Evolutionary conservation across 2,888 invertebrate genomes (phyloP).

Genomic region (Drosophila emarginata): DNA sequence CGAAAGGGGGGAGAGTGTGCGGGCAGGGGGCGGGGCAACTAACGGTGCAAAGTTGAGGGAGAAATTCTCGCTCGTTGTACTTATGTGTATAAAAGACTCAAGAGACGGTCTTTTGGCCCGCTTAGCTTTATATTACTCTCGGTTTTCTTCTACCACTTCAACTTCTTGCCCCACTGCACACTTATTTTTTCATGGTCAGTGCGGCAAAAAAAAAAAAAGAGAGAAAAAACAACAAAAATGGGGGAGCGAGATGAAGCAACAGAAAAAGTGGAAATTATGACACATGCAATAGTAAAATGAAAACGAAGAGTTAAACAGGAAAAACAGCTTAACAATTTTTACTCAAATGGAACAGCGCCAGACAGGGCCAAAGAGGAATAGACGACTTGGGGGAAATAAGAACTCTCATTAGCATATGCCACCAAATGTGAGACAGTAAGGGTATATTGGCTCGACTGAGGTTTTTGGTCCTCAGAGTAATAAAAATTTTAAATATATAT

Average conservation of each 20-base stretch:
- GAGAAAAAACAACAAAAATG: slow-evolving; percentile 2
- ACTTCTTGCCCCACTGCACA: slow-evolving; percentile 30
- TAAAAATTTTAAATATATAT: too few relatives aligned
- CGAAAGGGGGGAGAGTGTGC: slow-evolving; percentile 3
- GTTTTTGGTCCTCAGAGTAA: slow-evolving; percentile 31
- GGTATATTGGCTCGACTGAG: slow-evolving; percentile 47
- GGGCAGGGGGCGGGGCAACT: neutral
- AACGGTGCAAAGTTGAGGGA: neutral
- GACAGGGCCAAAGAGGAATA: neutral
- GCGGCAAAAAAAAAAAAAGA: slow-evolving; percentile 6
- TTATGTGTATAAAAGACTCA: slow-evolving; percentile 8
- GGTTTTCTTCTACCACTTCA: slow-evolving; percentile 33
- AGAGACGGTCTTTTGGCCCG: slow-evolving; percentile 44
- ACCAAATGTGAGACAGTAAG: slow-evolving; percentile 2
- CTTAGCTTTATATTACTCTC: slow-evolving; percentile 50
- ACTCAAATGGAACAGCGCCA: slow-evolving; percentile 27
- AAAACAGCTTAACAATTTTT: slow-evolving; percentile 16
- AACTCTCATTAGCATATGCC: slow-evolving; percentile 75
- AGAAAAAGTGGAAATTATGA: slow-evolving; percentile 51
- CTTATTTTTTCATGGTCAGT: slow-evolving; percentile 66
- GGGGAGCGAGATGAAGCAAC: neutral
- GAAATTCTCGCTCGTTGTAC: slow-evolving; percentile 4
- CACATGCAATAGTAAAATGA: slow-evolving; percentile 49
- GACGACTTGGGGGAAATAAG: slow-evolving; percentile 31
- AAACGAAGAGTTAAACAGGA: slow-evolving; percentile 11